Evolutionary conservation across 2,113 vertebrate species (phyloP).

Genomic region (Salvelinus fontinalis): DNA sequence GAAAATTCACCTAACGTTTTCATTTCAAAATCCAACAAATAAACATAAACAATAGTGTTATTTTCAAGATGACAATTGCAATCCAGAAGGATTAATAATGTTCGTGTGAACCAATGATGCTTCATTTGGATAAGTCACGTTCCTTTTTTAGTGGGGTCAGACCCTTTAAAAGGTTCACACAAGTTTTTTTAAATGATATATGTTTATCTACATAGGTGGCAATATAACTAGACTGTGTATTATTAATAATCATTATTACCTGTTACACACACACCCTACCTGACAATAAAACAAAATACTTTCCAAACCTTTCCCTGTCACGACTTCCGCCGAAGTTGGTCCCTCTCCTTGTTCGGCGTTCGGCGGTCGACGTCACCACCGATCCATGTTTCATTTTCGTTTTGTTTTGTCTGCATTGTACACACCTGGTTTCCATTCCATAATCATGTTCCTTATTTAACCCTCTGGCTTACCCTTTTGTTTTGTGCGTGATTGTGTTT

Average conservation of each 20-base stretch:
- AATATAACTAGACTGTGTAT: slow-evolving; percentile 58
- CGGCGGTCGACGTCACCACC: too few species aligned
- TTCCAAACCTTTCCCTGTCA: slow-evolving; percentile 4
- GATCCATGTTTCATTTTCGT: too few species aligned
- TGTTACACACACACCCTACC: slow-evolving; percentile 64
- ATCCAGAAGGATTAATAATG: background rate
- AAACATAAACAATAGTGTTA: too few species aligned
- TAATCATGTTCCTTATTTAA: too few species aligned
- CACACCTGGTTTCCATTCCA: too few species aligned
- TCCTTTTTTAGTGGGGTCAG: slow-evolving; percentile 16
- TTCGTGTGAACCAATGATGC: background rate
- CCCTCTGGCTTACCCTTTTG: too few species aligned
- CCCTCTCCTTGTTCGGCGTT: too few species aligned
- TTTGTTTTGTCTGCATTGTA: too few species aligned
- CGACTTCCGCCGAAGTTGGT: too few species aligned
- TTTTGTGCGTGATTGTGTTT: too few species aligned
- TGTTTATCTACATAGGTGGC: slow-evolving; percentile 45
- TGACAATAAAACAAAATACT: slow-evolving; percentile 47
- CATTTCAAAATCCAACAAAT: slow-evolving; percentile 56
- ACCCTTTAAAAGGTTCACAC: slow-evolving; percentile 21
- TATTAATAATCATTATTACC: slow-evolving; percentile 69
- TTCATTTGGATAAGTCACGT: background rate
- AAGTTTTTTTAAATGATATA: slow-evolving; percentile 37
- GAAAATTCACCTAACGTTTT: slow-evolving; percentile 32
- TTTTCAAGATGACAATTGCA: too few species aligned